Base-by-base conservation (phyloP, 1,140 invertebrate species). In the Frieseomelitta varia region DNA sequence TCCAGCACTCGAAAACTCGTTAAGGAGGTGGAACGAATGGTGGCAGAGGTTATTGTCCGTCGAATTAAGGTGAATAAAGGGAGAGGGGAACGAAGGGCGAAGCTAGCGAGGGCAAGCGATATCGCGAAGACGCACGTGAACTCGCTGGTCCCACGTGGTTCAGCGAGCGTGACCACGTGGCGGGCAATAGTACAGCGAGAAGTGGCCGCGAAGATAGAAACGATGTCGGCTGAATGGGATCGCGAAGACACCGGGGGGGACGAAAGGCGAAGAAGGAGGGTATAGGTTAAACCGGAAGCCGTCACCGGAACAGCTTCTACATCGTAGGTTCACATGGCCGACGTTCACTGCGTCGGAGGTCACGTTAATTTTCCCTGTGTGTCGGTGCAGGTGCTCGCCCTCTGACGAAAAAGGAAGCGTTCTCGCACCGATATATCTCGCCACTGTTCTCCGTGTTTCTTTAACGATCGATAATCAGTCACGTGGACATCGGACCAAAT, bases 101-200 rank as follows among this genome's bases (percentile, higher is more conserved):
- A 47, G 8, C 39, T 8, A 47, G 39, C 39, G 30, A 27, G 30
- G 61, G 24, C 71, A 55, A 2, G 39, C 15, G 79, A 76, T 69
- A 72, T 72, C 71, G 39, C 58, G n/a, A 55, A 76, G 75, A 76
- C 79, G 87, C 88, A 79, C 85, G 85, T 88, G 89, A 92, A 92
- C 89, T 89, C 81, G 88, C 86, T 88, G 92, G 84, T 94, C 94
- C 88, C 94, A 94, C 94, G 94, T 94, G 94, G 92, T 73, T 92
- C 92, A 94, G 84, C 73, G 83, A 94, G 91, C 94, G 94, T 94
- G 94, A 94, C 93, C 92, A 91, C 91, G 90, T 92, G 90, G 89
- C 89, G 88, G 85, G 91, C 87, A 82, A 85, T 85, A 76, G 84
- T 85, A 85, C 92, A 92, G 92, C 90, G 91, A 30, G 30, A 89